phyloP scores from a whole-genome alignment of 2,113 vertebrate genomes.

The Microcebus lehilahytsara region DNA sequence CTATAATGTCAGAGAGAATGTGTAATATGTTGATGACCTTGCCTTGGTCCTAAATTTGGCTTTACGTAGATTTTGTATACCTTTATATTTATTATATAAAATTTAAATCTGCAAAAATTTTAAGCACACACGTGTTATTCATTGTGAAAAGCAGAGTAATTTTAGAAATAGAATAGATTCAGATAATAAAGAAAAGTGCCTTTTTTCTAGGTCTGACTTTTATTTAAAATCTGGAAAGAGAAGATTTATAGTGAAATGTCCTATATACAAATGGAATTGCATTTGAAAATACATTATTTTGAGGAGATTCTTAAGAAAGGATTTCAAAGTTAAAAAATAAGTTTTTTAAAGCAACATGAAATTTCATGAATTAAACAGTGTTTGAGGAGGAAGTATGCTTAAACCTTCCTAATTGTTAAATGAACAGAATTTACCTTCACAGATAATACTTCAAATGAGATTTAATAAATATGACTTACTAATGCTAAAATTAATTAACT shows the following conservation, averaged over 20 bases:
- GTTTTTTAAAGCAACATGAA: background rate
- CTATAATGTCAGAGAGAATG: background rate
- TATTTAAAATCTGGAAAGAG: background rate
- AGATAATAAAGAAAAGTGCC: background rate
- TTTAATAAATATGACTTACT: background rate
- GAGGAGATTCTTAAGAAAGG: background rate
- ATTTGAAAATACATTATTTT: background rate
- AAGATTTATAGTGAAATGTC: background rate
- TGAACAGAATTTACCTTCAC: background rate
- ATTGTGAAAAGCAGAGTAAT: background rate
- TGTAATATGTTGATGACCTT: background rate
- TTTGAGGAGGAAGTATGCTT: background rate
- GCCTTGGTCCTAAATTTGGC: too few species aligned
- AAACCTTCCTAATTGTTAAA: background rate
- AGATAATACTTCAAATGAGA: constrained; percentile 19
- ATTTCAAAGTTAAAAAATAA: background rate
- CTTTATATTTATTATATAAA: background rate
- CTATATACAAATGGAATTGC: background rate
- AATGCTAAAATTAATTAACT: background rate
- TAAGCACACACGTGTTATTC: background rate
- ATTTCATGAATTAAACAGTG: constrained; percentile 1
- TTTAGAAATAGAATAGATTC: background rate
- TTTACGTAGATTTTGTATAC: too few species aligned
- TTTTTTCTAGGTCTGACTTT: background rate
- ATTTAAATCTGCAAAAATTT: background rate